phyloP scores from a whole-genome alignment of 2,888 invertebrate genomes.

The Eubasilissa splendida region DNA sequence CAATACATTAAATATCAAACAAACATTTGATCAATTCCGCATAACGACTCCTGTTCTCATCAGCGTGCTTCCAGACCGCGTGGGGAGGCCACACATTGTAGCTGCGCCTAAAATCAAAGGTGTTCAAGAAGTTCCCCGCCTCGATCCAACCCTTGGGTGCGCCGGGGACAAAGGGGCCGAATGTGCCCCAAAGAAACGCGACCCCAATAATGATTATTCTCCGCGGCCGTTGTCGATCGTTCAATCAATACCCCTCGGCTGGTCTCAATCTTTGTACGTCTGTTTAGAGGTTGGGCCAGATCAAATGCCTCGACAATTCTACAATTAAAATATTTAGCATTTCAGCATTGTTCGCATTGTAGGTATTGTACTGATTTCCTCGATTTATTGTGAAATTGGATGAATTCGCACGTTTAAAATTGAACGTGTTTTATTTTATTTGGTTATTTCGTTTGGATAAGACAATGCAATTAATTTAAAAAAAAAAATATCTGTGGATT shows the following conservation, averaged over 20 bases:
- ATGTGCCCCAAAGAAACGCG: conserved; percentile 17
- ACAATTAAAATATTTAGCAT: conserved; percentile 21
- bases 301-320: conserved; percentile 19
- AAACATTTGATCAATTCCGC: background rate
- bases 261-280: background rate
- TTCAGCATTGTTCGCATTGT: conserved; percentile 1
- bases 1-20: too few relatives aligned
- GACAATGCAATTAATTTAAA: too few relatives aligned
- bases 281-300: conserved; percentile 7
- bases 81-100: conserved; percentile 22
- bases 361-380: background rate
- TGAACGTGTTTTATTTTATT: too few relatives aligned
- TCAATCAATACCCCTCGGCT: conserved; percentile 18
- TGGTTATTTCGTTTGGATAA: too few relatives aligned
- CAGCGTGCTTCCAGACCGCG: conserved; percentile 40
- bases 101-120: conserved; percentile 5
- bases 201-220: conserved; percentile 10
- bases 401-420: background rate
- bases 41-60: conserved; percentile 47
- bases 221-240: conserved; percentile 17
- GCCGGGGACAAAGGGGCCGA: conserved; percentile 12
- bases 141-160: conserved; percentile 31
- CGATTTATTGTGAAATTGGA: background rate
- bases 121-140: conserved; percentile 19
- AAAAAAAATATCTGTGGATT: too few relatives aligned